phyloP scores from a whole-genome alignment of 2,113 vertebrate species.

The Nematolebias whitei region DNA sequence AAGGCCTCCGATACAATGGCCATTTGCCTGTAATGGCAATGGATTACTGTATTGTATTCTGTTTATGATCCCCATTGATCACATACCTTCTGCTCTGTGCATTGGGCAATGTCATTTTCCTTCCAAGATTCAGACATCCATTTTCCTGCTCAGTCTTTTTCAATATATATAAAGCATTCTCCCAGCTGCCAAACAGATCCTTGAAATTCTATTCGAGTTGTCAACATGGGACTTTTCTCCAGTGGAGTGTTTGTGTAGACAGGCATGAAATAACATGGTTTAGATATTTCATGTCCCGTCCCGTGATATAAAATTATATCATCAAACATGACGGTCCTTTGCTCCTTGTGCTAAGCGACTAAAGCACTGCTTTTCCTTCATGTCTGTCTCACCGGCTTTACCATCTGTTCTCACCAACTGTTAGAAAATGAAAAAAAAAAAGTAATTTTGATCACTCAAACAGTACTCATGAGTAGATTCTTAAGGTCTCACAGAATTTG shows the following conservation, averaged over 20 bases:
- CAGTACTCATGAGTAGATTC: not conserved
- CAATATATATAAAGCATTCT: slow-evolving; percentile 41
- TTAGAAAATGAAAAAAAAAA: not conserved
- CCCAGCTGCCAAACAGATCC: slow-evolving; percentile 59
- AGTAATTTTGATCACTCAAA: not conserved
- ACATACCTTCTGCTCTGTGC: slow-evolving; percentile 51
- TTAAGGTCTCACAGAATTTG: not conserved
- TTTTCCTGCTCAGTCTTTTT: slow-evolving; percentile 53
- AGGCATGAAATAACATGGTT: slow-evolving; percentile 74
- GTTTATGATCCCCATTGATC: slow-evolving; percentile 79
- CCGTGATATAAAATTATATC: slow-evolving; percentile 59
- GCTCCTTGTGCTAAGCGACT: slow-evolving; percentile 51
- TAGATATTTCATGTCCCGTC: slow-evolving; percentile 61
- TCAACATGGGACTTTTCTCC: slow-evolving; percentile 56
- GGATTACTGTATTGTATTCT: slow-evolving; percentile 78
- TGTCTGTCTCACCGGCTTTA: slow-evolving; percentile 21
- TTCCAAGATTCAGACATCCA: slow-evolving; percentile 58
- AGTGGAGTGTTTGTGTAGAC: slow-evolving; percentile 55
- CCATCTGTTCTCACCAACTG: slow-evolving; percentile 34
- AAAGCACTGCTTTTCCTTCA: slow-evolving; percentile 35
- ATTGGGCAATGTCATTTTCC: slow-evolving; percentile 63
- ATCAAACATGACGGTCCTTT: slow-evolving; percentile 61
- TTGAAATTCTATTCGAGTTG: slow-evolving; percentile 62
- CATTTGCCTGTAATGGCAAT: slow-evolving; percentile 75
- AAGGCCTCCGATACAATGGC: slow-evolving; percentile 61